Evolutionary conservation across 2,113 vertebrate genomes (phyloP).

Genomic region (Andinoacara biseriatus): DNA sequence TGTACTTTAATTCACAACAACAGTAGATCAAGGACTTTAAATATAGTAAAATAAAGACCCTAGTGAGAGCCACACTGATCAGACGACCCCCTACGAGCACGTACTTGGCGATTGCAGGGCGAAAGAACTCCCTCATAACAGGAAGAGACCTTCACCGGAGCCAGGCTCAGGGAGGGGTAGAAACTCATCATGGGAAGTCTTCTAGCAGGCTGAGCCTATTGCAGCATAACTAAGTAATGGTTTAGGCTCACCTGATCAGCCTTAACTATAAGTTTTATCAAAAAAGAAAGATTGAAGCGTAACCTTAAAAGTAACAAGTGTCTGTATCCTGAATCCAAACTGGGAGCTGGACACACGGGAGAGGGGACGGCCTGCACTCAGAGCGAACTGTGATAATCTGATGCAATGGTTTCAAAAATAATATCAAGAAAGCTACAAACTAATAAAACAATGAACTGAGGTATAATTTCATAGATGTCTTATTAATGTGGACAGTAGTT

Average conservation of each 20-base stretch:
- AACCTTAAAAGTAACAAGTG: too few relatives aligned
- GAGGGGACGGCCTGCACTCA: too few relatives aligned
- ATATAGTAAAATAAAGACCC: neutral
- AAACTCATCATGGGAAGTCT: neutral
- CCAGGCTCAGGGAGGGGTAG: neutral
- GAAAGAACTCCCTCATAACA: neutral
- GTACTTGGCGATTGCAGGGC: neutral
- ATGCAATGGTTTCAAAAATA: too few relatives aligned
- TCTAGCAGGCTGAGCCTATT: neutral
- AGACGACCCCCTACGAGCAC: neutral
- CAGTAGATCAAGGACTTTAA: too few relatives aligned
- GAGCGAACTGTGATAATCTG: too few relatives aligned
- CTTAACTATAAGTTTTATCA: neutral
- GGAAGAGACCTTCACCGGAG: accelerated
- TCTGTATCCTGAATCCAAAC: too few relatives aligned
- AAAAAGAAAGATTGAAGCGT: too few relatives aligned
- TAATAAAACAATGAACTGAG: neutral
- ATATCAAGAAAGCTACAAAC: too few relatives aligned
- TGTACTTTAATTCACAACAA: too few relatives aligned
- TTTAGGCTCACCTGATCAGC: neutral
- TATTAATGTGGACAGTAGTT: neutral
- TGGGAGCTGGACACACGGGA: too few relatives aligned
- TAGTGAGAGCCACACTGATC: neutral
- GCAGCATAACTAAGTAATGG: neutral
- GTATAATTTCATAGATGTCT: neutral